Conservation (phyloP, 92 coral and sea anemone species). For the Parazoanthus darwini region DNA sequence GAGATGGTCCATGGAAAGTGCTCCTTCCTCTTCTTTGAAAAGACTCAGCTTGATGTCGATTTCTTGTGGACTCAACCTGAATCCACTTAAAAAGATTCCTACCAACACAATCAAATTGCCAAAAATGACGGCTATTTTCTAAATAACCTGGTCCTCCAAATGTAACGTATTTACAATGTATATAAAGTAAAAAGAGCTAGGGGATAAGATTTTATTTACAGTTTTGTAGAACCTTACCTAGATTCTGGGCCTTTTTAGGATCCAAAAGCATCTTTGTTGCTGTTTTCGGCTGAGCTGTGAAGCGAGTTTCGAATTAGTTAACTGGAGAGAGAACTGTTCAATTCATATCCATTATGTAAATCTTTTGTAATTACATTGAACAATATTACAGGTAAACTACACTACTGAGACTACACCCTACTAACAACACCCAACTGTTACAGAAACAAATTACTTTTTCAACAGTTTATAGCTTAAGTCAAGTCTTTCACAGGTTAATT, state of each 20-base stretch:
- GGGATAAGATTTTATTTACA: too few relatives aligned
- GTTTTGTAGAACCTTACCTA: constrained; percentile 64
- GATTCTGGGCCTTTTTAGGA: constrained; percentile 92
- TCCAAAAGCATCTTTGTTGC: constrained; percentile 79
- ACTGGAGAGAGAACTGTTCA: not conserved
- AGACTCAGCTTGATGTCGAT: constrained; percentile 83
- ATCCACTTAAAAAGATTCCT: constrained; percentile 98
- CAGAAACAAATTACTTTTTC: too few relatives aligned
- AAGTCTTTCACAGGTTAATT: too few relatives aligned
- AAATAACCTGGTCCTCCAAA: too few relatives aligned
- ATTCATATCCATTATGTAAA: not conserved
- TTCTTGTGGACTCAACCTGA: constrained; percentile 74
- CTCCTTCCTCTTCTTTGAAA: constrained; percentile 91
- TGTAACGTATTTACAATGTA: too few relatives aligned
- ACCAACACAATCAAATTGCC: not conserved
- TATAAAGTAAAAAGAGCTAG: too few relatives aligned
- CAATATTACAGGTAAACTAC: too few relatives aligned
- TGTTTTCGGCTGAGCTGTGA: constrained; percentile 69
- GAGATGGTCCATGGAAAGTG: constrained; percentile 89
- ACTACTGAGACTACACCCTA: too few relatives aligned
- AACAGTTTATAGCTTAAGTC: too few relatives aligned
- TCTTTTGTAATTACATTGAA: not conserved
- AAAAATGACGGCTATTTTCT: not conserved
- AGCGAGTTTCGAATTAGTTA: not conserved
- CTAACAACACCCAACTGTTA: too few relatives aligned